Conservation (phyloP, 2,888 invertebrate species). For the Leptinotarsa haldemani region DNA sequence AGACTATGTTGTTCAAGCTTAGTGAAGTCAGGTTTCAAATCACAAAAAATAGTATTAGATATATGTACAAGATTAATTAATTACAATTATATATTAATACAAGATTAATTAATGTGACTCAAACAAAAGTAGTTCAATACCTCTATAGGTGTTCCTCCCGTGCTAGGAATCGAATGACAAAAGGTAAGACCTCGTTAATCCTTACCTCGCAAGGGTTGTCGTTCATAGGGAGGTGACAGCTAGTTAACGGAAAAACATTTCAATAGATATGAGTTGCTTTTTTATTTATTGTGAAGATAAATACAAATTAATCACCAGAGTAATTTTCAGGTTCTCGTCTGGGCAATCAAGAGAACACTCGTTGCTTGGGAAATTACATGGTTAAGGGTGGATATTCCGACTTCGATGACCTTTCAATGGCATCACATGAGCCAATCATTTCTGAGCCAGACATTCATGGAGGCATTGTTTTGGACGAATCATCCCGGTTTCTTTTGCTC, state of each 20-base stretch:
- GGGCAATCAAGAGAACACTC: slow-evolving; percentile 84
- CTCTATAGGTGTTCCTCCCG: no score
- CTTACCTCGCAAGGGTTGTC: no score
- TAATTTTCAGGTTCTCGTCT: slow-evolving; percentile 72
- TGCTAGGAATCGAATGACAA: no score
- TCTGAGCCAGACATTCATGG: slow-evolving; percentile 87
- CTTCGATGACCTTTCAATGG: slow-evolving; percentile 78
- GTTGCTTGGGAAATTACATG: slow-evolving; percentile 88
- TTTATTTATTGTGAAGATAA: no score
- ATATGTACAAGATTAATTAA: no score
- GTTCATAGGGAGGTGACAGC: no score
- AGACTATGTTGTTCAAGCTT: not conserved
- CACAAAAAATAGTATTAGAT: no score
- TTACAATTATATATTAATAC: no score
- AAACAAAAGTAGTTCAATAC: no score
- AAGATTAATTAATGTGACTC: no score
- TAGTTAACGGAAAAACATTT: not conserved
- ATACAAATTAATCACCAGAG: not conserved
- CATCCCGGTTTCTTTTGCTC: slow-evolving; percentile 84
- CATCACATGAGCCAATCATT: slow-evolving; percentile 82
- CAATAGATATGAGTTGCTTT: no score
- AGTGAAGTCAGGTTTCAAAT: not conserved
- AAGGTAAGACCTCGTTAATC: no score
- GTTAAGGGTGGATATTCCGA: slow-evolving; percentile 89
- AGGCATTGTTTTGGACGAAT: slow-evolving; percentile 81